These are phyloP conservation scores for Eupithecia vulgata DNA, from an alignment of 2,888 invertebrate species.

Conservation along the genomic window DNA sequence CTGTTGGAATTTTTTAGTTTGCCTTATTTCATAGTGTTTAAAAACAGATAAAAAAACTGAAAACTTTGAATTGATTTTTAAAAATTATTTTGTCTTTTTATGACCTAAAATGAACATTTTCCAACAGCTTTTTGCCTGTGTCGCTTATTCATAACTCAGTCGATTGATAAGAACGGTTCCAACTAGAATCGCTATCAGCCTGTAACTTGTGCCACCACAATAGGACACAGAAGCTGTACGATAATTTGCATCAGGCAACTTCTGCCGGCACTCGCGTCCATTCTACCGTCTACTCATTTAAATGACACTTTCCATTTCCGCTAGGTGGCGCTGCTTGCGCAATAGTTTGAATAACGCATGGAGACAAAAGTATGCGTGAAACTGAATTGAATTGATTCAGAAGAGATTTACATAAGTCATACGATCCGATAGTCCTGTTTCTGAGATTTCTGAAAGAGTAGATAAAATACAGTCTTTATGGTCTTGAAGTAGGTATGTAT, in stretches of 20 bases:
- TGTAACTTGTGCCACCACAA: slow-evolving; percentile 36
- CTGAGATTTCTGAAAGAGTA: background rate
- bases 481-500: background rate
- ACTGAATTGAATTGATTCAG: background rate
- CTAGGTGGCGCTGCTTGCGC: slow-evolving; percentile 67
- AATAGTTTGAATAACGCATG: slow-evolving; percentile 40
- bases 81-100: no score
- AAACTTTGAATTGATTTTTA: no score
- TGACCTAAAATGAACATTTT: no score
- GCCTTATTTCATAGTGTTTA: no score
- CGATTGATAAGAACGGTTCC: no score
- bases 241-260: slow-evolving; percentile 68
- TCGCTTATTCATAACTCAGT: no score
- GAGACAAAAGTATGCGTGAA: slow-evolving; percentile 10
- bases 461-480: background rate
- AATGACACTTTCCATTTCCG: slow-evolving; percentile 76
- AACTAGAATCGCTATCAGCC: slow-evolving; percentile 7
- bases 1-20: no score
- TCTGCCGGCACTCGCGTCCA: slow-evolving; percentile 54
- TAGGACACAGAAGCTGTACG: slow-evolving; percentile 45
- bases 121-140: no score
- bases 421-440: background rate
- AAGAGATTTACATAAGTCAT: background rate
- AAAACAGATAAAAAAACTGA: no score
- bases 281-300: slow-evolving; percentile 64